Conservation (phyloP, 2,797 vertebrate species). For the Telmatherina bonti region DNA sequence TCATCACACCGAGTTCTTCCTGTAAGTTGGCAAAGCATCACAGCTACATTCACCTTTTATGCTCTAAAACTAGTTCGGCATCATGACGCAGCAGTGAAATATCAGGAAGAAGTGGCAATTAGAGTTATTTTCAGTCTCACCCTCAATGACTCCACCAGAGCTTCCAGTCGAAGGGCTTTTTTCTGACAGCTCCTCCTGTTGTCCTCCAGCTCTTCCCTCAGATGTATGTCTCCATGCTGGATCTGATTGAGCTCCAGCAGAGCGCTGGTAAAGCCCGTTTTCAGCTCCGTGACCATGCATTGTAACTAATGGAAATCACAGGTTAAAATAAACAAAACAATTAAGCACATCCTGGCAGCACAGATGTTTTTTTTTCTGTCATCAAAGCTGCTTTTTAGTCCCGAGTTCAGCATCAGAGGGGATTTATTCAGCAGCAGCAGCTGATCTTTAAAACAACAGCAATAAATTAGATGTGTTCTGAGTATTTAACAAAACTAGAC, state of each 20-base stretch:
- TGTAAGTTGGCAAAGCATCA: slow-evolving; percentile 33
- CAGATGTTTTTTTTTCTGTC: background rate
- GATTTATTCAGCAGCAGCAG: background rate
- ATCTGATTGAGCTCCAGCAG: slow-evolving; percentile 83
- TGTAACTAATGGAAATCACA: slow-evolving; percentile 72
- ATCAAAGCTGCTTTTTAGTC: slow-evolving; percentile 9
- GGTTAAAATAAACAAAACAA: background rate
- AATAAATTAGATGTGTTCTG: background rate
- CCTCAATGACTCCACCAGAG: slow-evolving; percentile 79
- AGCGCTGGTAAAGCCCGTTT: slow-evolving; percentile 80
- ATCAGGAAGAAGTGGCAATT: background rate
- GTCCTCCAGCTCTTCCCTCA: slow-evolving; percentile 83
- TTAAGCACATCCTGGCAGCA: background rate
- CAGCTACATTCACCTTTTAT: background rate
- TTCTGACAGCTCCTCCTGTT: slow-evolving; percentile 80
- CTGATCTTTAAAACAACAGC: background rate
- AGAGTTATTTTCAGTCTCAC: slow-evolving; percentile 54
- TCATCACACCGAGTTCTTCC: slow-evolving; percentile 83
- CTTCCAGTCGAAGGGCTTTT: slow-evolving; percentile 78
- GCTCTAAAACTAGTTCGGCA: background rate
- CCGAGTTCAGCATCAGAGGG: background rate
- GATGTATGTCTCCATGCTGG: slow-evolving; percentile 81
- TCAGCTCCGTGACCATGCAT: slow-evolving; percentile 83
- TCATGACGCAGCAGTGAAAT: background rate
- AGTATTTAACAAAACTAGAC: slow-evolving; percentile 34